Percentiles rank a stretch among this genome's conserved stretches.
Evolutionary conservation across 2,888 invertebrate genomes (phyloP).

Genomic region (Iselma pallidipennis): DNA sequence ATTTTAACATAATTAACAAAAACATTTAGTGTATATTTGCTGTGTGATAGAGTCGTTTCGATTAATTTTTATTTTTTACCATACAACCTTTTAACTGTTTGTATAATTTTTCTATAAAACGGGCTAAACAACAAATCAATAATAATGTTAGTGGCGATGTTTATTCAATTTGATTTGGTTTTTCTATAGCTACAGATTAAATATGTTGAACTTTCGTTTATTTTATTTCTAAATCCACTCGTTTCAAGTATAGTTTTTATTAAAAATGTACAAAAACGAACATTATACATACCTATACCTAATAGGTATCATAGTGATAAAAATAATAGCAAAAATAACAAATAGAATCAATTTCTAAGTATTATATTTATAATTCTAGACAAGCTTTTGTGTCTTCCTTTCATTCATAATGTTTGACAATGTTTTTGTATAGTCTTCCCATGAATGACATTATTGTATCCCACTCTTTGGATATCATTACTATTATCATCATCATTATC

Average conservation of each 20-base stretch:
- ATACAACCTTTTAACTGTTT: neutral
- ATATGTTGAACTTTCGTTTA: too few species aligned
- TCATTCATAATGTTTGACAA: conserved; percentile 51
- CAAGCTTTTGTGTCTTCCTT: conserved; percentile 51
- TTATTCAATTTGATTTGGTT: neutral
- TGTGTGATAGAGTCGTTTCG: too few species aligned
- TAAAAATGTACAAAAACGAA: neutral
- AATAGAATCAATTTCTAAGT: conserved; percentile 44
- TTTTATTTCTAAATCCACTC: too few species aligned
- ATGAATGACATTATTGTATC: conserved; percentile 45
- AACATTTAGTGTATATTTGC: neutral
- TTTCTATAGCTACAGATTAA: too few species aligned
- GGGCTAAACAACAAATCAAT: neutral
- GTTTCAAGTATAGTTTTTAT: neutral
- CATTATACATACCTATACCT: too few species aligned
- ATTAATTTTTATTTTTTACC: neutral
- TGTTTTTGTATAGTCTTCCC: conserved; percentile 42
- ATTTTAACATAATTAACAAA: neutral
- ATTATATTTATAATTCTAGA: conserved; percentile 50
- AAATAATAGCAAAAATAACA: conserved; percentile 25
- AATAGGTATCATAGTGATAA: neutral
- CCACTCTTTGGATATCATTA: conserved; percentile 19
- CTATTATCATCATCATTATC: neutral
- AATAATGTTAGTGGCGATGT: neutral
- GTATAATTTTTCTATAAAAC: neutral